phyloP scores from a whole-genome alignment of 1,140 invertebrate genomes.

The Ladona fulva region DNA sequence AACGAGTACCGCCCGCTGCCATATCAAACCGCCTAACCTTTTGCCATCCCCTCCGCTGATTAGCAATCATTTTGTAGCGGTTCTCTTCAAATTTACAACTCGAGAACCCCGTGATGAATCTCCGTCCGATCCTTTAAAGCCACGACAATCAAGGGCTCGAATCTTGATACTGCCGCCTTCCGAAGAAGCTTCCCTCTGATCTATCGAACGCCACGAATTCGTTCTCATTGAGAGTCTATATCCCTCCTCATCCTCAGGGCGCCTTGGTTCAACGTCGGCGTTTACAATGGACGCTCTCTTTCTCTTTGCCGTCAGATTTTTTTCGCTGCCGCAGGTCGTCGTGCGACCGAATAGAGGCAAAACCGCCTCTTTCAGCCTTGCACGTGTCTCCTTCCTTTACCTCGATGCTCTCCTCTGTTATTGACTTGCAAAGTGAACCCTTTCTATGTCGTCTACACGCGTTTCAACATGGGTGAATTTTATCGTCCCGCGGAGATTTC shows the following conservation, averaged over 20 bases:
- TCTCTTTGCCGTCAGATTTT: too few species aligned
- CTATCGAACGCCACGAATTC: background rate
- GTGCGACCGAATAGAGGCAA: background rate
- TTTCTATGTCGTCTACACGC: background rate
- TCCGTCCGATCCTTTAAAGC: background rate
- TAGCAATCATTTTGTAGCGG: background rate
- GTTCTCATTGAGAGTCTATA: background rate
- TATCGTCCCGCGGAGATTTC: too few species aligned
- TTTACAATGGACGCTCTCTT: background rate
- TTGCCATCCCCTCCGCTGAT: background rate
- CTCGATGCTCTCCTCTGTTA: background rate
- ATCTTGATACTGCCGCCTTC: background rate
- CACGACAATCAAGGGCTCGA: background rate
- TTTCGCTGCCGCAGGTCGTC: background rate
- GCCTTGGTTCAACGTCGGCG: background rate
- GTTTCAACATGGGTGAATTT: too few species aligned
- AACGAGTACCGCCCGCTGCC: too few species aligned
- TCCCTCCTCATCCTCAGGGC: background rate
- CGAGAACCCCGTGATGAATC: background rate
- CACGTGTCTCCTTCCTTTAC: background rate
- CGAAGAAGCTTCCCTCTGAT: background rate
- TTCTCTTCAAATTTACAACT: background rate
- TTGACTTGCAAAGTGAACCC: slow-evolving; percentile 4
- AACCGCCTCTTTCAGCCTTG: background rate
- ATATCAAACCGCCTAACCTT: too few species aligned